Evolutionary conservation across 2,797 vertebrate species (phyloP).

Genomic region (Betta splendens): DNA sequence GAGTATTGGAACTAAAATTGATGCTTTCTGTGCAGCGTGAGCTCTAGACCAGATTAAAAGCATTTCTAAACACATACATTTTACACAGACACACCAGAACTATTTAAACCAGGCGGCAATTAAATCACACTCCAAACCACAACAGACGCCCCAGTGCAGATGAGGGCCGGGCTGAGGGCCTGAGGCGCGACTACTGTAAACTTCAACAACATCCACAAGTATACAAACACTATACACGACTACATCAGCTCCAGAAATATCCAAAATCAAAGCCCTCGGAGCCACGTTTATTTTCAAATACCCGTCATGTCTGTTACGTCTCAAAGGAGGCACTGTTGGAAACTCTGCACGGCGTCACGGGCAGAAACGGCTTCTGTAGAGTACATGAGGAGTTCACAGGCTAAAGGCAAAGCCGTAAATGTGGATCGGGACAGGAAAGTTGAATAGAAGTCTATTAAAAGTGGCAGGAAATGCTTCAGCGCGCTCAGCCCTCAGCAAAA

Average conservation of each 20-base stretch:
- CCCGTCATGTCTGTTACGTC: conserved; percentile 21
- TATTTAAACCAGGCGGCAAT: conserved; percentile 43
- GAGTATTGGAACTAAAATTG: conserved; percentile 10
- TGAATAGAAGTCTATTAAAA: conserved; percentile 70
- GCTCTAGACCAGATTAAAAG: conserved; percentile 35
- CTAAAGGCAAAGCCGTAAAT: conserved; percentile 47
- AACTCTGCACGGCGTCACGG: conserved; percentile 25
- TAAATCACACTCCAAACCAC: conserved; percentile 58
- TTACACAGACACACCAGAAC: conserved; percentile 43
- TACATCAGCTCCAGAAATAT: conserved; percentile 23
- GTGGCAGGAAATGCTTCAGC: conserved; percentile 59
- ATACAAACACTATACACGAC: conserved; percentile 2
- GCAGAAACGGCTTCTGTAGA: conserved; percentile 48
- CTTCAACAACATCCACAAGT: conserved; percentile 29
- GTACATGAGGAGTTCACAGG: conserved; percentile 54
- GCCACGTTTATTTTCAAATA: conserved; percentile 54
- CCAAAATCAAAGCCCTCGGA: conserved; percentile 36
- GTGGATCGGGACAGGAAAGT: conserved; percentile 51
- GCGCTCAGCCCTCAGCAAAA: conserved; percentile 43
- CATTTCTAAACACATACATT: conserved; percentile 54
- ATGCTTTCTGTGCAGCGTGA: conserved; percentile 26
- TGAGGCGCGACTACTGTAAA: conserved; percentile 7
- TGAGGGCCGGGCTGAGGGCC: conserved; percentile 19
- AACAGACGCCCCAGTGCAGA: conserved; percentile 61
- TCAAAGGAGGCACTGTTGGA: too few relatives aligned